phyloP scores from a whole-genome alignment of 2,113 vertebrate genomes.

The Sphyrna mokarran region DNA sequence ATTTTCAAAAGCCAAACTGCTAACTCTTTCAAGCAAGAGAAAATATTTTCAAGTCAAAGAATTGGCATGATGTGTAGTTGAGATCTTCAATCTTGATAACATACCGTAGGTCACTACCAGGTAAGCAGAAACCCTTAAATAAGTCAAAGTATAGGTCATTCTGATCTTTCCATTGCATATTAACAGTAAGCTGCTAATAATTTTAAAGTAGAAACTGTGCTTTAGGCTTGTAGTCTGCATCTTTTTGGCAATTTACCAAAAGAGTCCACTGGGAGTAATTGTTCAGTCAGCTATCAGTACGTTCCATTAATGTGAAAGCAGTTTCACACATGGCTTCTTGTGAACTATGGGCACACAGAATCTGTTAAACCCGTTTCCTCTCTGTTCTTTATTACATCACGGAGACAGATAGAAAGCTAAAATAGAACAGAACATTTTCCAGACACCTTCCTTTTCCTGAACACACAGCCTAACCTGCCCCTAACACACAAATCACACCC shows the following conservation, averaged over 20 bases:
- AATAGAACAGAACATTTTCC: constrained; percentile 19
- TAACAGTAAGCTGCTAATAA: not conserved
- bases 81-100: not conserved
- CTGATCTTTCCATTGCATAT: not conserved
- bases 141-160: not conserved
- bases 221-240: not conserved
- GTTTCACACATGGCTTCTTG: constrained; percentile 14
- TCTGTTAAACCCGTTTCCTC: not conserved
- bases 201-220: not conserved
- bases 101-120: not conserved
- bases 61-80: not conserved
- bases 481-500: not conserved
- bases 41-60: not conserved
- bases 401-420: constrained; percentile 18
- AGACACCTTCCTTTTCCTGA: constrained; percentile 13
- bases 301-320: not conserved
- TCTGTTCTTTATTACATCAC: not conserved
- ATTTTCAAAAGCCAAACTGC: not conserved
- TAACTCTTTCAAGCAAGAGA: not conserved
- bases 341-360: not conserved
- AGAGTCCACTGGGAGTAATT: not conserved
- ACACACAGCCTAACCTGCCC: not conserved
- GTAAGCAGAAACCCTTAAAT: not conserved
- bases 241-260: not conserved
- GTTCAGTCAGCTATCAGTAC: not conserved